Conservation (phyloP, 2,797 vertebrate genomes). For the Amphiprion clarkii region DNA sequence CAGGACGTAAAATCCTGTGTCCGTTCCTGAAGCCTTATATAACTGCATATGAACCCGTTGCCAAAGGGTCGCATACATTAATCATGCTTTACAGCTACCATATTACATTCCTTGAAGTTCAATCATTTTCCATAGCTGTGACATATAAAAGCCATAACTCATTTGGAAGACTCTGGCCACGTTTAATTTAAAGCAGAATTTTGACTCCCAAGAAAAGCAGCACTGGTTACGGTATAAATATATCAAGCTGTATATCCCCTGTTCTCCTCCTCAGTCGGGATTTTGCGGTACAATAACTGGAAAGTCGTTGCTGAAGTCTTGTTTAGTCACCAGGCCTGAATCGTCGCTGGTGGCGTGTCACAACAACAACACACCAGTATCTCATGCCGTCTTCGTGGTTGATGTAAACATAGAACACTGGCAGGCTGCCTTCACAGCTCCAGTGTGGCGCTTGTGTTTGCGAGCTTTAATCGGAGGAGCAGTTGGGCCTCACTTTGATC, state of each 20-base stretch:
- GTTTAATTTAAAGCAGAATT: constrained; percentile 34
- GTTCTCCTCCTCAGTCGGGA: neutral
- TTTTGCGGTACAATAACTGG: constrained; percentile 22
- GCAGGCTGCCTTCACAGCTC: constrained; percentile 27
- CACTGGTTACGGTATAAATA: neutral
- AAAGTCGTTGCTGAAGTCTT: constrained; percentile 47
- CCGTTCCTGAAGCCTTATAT: neutral
- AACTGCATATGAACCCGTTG: constrained; percentile 21
- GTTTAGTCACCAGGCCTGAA: constrained; percentile 39
- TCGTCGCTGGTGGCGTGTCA: constrained; percentile 26
- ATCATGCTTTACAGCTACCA: constrained; percentile 48
- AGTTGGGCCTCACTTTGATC: constrained; percentile 63
- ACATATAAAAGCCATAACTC: constrained; percentile 56
- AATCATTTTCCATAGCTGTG: constrained; percentile 31
- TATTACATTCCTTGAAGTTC: constrained; percentile 51
- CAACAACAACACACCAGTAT: constrained; percentile 46
- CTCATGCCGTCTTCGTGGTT: constrained; percentile 53
- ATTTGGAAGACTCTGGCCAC: constrained; percentile 19
- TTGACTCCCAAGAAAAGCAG: constrained; percentile 8
- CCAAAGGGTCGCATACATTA: constrained; percentile 39
- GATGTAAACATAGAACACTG: constrained; percentile 71
- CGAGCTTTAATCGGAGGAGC: constrained; percentile 34
- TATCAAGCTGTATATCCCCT: neutral
- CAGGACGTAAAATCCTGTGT: neutral
- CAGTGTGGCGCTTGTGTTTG: constrained; percentile 48